Evolutionary conservation across 2,888 invertebrate species (phyloP), one percentile per base, ranked within the genome.

Genomic region (Syritta pipiens): DNA sequence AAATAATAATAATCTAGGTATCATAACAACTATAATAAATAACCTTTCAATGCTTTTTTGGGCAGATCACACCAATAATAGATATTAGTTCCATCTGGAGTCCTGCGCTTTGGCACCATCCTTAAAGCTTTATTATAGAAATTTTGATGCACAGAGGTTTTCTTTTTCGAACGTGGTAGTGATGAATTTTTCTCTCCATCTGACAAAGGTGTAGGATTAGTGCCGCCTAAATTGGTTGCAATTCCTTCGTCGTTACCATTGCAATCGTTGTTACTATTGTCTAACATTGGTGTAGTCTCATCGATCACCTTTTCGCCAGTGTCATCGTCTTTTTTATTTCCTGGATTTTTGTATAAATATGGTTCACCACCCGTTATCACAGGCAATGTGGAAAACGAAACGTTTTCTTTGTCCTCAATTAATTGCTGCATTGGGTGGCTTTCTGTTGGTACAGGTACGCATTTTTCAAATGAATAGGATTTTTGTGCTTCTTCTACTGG

Each of bases 51-150:
- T 57, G 89, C 86, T 84, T 89, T 90, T 85, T 91, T 91, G 84
- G 94, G 93, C 89, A 94, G 89, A 90, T 95, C 95, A 90, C 95
- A 95, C 95, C 95, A 95, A 90, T 95, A 95, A 91, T 94, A 94
- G 86, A 95, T 93, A 86, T 93, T 93, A 79, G 95, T 95, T 84
- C 95, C 95, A 89, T 96, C 95, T 22, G 95, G 93, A 67, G 95
- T 94, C 84, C 92, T 91, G 82, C 94, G 91, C 86, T 93, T 93
- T 71, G 95, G 95, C 82, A 95, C 94, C 85, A 91, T 89, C 76
- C 89, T 85, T 28, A 88, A 72, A 67, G 86, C 86, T 68, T 86
- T 86, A 74, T 85, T 86, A 75, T 85, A 85, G 76, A 86, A 86
- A 24, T 85, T 84, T 72, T 88, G 86, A 42, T 86, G 85, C 6